phyloP scores from a whole-genome alignment of 2,888 invertebrate species.

The Graphium colonna region DNA sequence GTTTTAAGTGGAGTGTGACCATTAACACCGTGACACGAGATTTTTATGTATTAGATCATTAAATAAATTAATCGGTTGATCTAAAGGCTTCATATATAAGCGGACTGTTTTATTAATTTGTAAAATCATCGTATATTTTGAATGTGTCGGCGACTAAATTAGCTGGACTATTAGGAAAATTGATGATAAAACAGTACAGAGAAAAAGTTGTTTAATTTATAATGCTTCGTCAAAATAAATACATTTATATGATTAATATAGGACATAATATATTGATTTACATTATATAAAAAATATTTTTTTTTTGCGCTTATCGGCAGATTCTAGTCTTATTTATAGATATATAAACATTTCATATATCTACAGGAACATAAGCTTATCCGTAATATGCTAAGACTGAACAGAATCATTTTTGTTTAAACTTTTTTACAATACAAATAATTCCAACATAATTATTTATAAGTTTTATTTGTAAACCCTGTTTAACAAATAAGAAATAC shows the following conservation, averaged over 20 bases:
- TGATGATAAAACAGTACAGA: not conserved
- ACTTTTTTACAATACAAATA: conserved; percentile 4
- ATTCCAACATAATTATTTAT: conserved; percentile 22
- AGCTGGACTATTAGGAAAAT: not conserved
- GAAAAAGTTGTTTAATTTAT: not conserved
- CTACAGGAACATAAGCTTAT: conserved; percentile 15
- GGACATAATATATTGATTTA: not conserved
- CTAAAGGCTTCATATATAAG: too few relatives aligned
- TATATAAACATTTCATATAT: conserved; percentile 18
- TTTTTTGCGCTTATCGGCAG: conserved; percentile 13
- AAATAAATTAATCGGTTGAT: too few relatives aligned
- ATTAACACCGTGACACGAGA: too few relatives aligned
- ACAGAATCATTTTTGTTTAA: conserved; percentile 18
- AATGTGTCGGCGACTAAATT: not conserved
- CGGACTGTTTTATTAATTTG: too few relatives aligned
- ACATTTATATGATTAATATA: not conserved
- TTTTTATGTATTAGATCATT: too few relatives aligned
- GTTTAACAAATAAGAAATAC: not conserved
- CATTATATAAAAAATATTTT: conserved; percentile 4
- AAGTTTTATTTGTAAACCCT: conserved; percentile 21
- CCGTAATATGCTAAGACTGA: conserved; percentile 32
- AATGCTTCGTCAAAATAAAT: not conserved
- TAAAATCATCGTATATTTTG: too few relatives aligned
- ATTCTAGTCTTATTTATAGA: conserved; percentile 17
- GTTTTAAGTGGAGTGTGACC: too few relatives aligned